These are phyloP conservation scores for Indicator maculatus DNA, from an alignment of 2,113 vertebrate genomes.

Conservation along the genomic window DNA sequence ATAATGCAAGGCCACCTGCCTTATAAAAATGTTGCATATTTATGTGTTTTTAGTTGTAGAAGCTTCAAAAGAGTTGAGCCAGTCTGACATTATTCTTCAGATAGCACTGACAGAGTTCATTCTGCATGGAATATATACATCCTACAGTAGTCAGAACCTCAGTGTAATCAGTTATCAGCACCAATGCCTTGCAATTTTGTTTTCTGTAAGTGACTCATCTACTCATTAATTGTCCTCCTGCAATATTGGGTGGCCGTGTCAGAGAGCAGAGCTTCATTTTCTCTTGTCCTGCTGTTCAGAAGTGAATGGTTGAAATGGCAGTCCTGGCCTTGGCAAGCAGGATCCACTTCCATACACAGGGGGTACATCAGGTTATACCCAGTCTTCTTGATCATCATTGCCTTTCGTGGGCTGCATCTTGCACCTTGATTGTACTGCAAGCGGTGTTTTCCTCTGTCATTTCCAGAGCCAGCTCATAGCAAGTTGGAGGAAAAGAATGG, in stretches of 20 bases:
- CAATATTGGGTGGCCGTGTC: not conserved
- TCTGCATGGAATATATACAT: not conserved
- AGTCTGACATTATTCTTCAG: not conserved
- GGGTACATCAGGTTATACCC: not conserved
- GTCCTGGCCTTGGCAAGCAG: not conserved
- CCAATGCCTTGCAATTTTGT: not conserved
- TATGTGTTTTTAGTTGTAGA: not conserved
- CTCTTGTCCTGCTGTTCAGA: not conserved
- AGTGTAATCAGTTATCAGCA: not conserved
- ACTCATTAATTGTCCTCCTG: not conserved
- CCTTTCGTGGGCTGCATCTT: not conserved
- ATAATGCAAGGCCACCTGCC: rapidly evolving
- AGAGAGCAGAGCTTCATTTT: not conserved
- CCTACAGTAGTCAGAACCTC: not conserved
- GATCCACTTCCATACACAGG: not conserved
- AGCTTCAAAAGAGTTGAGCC: not conserved
- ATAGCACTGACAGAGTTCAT: not conserved
- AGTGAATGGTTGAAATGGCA: not conserved
- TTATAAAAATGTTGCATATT: not conserved
- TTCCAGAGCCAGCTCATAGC: not conserved
- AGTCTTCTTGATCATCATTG: not conserved
- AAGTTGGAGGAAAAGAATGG: not conserved
- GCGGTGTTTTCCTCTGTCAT: not conserved
- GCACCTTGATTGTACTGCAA: not conserved
- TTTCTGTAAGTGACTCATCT: not conserved